Base-by-base conservation (phyloP, 2,888 invertebrate genomes). In the Cecidostiba fungosa region DNA sequence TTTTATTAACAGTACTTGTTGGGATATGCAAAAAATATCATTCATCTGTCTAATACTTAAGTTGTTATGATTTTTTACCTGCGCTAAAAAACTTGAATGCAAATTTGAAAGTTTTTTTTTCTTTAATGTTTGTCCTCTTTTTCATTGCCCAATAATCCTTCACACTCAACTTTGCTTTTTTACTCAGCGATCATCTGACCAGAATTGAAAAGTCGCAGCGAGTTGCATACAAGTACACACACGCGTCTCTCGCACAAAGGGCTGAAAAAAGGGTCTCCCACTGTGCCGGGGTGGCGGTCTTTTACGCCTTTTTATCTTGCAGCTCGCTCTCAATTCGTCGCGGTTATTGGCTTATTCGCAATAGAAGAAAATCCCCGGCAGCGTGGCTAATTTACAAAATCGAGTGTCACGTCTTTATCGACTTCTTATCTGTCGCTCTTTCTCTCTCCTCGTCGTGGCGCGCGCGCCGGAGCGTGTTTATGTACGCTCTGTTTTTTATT, bases 351-450 rank as follows among this genome's bases (percentile, higher is more conserved):
- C 84, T 86, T 78, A 85, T 78, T 76, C 78, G 81, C 32, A 82
- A 70, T 85, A 85, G 82, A 84, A 81, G 66, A 86, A 81, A 80
- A 26, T 54, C 36, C 39, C n/a, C 54, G 50, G 14, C 62, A 72
- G 84, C 84, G 76, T 82, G 82, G 76, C 84, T 85, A 84, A 85
- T 86, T 84, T 82, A 78, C 76, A 78, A 82, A 81, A 86, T 84
- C 84, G 86, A 78, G 82, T 82, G 82, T 86, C 79, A 82, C 82
- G 79, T 82, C 79, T 86, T 85, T 86, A 86, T 86, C 84, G 84
- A 69, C 69, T 73, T 72, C 84, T 86, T 86, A 84, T 86, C 86
- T 76, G 29, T 59, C 73, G 19, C 23, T 54, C n/a, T 26, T 14
- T 70, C 47, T 69, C 39, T 82, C 62, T 62, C 23, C 32, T 62